These are phyloP conservation scores for Steatocranus sp. DNA, from an alignment of 2,797 vertebrate genomes.

Conservation along the genomic window DNA sequence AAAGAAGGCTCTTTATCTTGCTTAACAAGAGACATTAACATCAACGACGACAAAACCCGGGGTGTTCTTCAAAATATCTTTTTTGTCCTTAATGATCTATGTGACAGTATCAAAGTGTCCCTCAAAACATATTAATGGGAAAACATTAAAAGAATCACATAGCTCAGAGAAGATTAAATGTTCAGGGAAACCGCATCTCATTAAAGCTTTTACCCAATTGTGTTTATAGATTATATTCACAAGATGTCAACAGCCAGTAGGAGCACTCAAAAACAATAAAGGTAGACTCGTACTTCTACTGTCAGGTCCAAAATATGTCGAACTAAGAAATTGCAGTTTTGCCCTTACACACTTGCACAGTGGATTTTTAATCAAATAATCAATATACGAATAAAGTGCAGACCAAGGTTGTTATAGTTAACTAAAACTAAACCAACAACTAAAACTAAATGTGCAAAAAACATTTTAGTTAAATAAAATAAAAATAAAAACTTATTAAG, in stretches of 20 bases:
- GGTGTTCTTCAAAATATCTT: neutral
- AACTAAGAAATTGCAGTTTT: neutral
- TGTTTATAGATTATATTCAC: neutral
- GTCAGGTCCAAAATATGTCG: neutral
- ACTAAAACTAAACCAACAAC: neutral
- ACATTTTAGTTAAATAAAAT: neutral
- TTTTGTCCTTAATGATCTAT: neutral
- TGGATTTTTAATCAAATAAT: neutral
- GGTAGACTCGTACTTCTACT: neutral
- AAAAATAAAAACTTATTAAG: neutral
- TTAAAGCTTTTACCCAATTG: neutral
- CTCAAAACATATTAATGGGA: neutral
- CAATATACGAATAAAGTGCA: neutral
- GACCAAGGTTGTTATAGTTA: neutral
- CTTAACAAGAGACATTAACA: slow-evolving; percentile 22
- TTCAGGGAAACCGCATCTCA: neutral
- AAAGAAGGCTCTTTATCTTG: slow-evolving; percentile 15
- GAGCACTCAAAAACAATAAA: neutral
- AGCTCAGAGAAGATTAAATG: neutral
- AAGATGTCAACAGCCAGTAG: neutral
- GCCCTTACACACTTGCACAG: neutral
- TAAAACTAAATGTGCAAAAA: neutral
- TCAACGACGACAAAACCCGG: neutral
- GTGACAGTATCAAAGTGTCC: neutral
- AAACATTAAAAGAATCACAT: neutral